Evolutionary conservation across 2,888 invertebrate genomes (phyloP).

Genomic region (Machimus rusticus): DNA sequence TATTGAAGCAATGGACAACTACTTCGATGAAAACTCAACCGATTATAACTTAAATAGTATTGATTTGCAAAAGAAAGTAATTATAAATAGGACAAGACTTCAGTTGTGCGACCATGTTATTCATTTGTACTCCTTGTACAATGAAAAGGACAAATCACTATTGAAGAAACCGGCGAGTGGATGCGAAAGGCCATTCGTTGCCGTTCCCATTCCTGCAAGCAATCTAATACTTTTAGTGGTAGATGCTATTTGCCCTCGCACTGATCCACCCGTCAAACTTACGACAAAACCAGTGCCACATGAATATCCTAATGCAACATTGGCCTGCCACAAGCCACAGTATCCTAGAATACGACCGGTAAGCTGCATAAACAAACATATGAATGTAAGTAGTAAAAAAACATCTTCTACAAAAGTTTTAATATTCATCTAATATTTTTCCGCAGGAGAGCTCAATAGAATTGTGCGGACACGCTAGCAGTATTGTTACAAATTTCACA

Average conservation of each 20-base stretch:
- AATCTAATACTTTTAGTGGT: conserved; percentile 82
- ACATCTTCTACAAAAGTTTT: not conserved
- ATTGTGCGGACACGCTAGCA: conserved; percentile 68
- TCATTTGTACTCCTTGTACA: conserved; percentile 65
- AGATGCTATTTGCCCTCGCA: conserved; percentile 69
- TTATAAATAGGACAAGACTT: conserved; percentile 79
- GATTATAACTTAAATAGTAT: conserved; percentile 63
- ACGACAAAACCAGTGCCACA: conserved; percentile 62
- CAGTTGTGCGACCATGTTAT: conserved; percentile 85
- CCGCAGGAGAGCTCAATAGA: conserved; percentile 71
- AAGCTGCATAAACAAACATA: conserved; percentile 79
- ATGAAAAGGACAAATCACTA: conserved; percentile 66
- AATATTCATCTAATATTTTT: not conserved
- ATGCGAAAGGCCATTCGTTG: conserved; percentile 71
- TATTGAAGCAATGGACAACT: conserved; percentile 63
- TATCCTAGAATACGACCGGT: conserved; percentile 73
- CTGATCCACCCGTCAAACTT: conserved; percentile 63
- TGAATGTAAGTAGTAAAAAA: conserved; percentile 68
- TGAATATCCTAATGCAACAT: conserved; percentile 58
- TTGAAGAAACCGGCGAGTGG: conserved; percentile 62
- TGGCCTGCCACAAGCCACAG: conserved; percentile 68
- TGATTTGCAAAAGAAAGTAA: conserved; percentile 70
- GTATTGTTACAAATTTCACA: conserved; percentile 54
- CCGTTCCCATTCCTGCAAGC: conserved; percentile 76
- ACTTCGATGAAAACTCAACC: conserved; percentile 66